Base-by-base conservation (phyloP, 2,888 invertebrate genomes). In the Hoplodrina ambigua region DNA sequence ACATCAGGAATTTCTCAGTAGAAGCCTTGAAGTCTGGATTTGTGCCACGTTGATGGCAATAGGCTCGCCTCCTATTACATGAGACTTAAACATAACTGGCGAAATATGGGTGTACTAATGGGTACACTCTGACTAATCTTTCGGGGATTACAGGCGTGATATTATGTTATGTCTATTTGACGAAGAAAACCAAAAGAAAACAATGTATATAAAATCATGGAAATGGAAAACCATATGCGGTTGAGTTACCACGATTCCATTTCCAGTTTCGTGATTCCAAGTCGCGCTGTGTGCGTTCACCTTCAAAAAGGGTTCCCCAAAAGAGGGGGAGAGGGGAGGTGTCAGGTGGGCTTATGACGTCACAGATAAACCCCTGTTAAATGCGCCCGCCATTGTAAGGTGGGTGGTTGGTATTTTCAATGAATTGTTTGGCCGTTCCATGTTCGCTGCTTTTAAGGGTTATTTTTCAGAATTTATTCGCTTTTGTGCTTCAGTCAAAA, bases 281-380 rank as follows among this genome's bases (percentile, higher is more conserved):
- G 44, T 69, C 54, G 33, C 50, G 2, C 44, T 46, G 63, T 71
- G 58, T 55, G 63, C 30, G 10, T 17, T 53, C 57, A 52, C 33
- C 55, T 58, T 59, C 37, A 53, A 57, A 46, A 46, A 76, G 17
- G 49, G 53, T 66, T 56, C 41, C 53, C 66, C 17, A 53, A 70
- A 57, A 64, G 41, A 37, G 70, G 64, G 53, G 58, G 44, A 17
- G 25, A 55, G n/a, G 70, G 76, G 80, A 75, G 62, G 61, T 65
- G 76, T 69, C 83, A 85, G 88, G 86, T 85, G 79, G 80, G 85
- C 80, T 82, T 80, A 84, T 88, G 89, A 88, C 88, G 89, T 88
- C 87, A 88, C 75, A 71, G 63, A 80, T 80, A 83, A 84, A 77
- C 82, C 82, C 81, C 60, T 70, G 74, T 65, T 75, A 82, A 79